phyloP scores from a whole-genome alignment of 2,797 vertebrate species.

The Spondyliosoma cantharus region DNA sequence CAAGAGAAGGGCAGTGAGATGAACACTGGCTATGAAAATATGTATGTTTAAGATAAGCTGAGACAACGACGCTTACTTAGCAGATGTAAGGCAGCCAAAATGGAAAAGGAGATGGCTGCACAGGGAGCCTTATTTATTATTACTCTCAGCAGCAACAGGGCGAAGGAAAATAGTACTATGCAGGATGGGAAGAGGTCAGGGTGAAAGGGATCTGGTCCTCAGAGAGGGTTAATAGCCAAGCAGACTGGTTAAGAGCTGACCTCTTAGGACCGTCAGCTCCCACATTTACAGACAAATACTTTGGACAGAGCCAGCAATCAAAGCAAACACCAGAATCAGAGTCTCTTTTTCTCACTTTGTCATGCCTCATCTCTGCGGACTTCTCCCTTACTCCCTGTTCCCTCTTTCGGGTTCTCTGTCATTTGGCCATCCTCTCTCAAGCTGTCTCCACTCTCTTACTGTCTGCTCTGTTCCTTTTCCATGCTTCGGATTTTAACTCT shows the following conservation, averaged over 20 bases:
- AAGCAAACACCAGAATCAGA: slow-evolving; percentile 59
- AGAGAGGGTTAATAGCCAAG: slow-evolving; percentile 75
- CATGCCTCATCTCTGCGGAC: slow-evolving; percentile 49
- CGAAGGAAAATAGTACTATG: slow-evolving; percentile 74
- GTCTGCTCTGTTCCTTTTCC: slow-evolving; percentile 44
- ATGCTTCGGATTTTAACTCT: slow-evolving; percentile 43
- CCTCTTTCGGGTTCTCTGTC: slow-evolving; percentile 35
- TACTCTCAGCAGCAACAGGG: slow-evolving; percentile 73
- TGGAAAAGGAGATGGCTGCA: slow-evolving; percentile 72
- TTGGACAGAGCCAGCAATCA: slow-evolving; percentile 56
- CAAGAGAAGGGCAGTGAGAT: slow-evolving; percentile 73
- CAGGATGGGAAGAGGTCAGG: slow-evolving; percentile 66
- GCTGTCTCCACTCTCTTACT: slow-evolving; percentile 46
- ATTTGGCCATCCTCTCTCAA: slow-evolving; percentile 42
- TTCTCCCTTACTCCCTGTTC: slow-evolving; percentile 41
- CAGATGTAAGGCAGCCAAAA: slow-evolving; percentile 74
- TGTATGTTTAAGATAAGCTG: slow-evolving; percentile 79
- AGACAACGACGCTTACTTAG: slow-evolving; percentile 73
- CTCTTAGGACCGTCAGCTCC: slow-evolving; percentile 67
- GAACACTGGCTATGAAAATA: slow-evolving; percentile 76
- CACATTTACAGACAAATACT: slow-evolving; percentile 72
- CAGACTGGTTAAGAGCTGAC: slow-evolving; percentile 68
- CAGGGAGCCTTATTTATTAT: slow-evolving; percentile 80
- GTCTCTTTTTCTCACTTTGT: slow-evolving; percentile 54
- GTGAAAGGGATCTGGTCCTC: slow-evolving; percentile 74